Conservation (phyloP, 2,888 invertebrate genomes). For the Cephonodes hylas region DNA sequence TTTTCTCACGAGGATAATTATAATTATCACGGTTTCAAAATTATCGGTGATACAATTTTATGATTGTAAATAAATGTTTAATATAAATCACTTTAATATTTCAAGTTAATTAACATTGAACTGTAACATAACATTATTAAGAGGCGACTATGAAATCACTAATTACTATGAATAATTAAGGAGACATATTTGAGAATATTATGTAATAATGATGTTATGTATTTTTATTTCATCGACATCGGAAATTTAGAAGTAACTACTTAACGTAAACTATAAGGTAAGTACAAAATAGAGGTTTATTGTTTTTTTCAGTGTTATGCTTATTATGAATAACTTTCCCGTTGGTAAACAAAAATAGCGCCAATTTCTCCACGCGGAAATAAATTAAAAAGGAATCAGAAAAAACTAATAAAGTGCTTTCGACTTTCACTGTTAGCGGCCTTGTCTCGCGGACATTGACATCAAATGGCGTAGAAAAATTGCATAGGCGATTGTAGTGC, state of each 20-base stretch:
- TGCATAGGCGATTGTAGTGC: constrained; percentile 36
- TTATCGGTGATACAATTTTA: background rate
- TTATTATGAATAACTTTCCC: background rate
- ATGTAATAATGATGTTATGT: no score
- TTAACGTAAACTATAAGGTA: no score
- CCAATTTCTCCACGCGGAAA: background rate
- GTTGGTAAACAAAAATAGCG: background rate
- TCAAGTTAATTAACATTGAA: background rate
- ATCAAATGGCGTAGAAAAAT: constrained; percentile 46
- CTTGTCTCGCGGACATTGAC: constrained; percentile 60
- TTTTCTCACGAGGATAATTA: background rate
- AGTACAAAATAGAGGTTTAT: no score
- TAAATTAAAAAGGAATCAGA: background rate
- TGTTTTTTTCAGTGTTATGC: background rate
- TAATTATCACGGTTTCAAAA: background rate
- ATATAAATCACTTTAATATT: background rate
- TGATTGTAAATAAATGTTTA: background rate
- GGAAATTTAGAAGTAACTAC: no score
- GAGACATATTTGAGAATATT: no score
- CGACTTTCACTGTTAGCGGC: constrained; percentile 64
- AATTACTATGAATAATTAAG: no score
- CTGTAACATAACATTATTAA: no score
- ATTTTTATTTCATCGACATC: no score
- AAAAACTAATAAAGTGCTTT: constrained; percentile 43
- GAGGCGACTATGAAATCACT: no score